A percentile compares a stretch with the other conserved stretches of the same genome.
Conservation (phyloP, 2,113 vertebrate genomes). For the Pollachius pollachius region DNA sequence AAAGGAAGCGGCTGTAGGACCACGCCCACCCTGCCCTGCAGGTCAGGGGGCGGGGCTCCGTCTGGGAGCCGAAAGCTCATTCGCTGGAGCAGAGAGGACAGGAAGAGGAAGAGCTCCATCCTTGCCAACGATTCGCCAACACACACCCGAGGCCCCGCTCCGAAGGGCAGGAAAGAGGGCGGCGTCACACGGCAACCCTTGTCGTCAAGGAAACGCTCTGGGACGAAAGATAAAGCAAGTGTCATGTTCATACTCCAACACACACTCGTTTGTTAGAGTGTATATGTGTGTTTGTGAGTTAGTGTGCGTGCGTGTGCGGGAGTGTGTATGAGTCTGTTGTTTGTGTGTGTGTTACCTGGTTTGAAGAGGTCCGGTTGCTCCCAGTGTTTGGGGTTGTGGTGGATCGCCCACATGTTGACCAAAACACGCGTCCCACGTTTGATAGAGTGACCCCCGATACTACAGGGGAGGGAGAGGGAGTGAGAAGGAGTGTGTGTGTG, state of each 20-base stretch:
- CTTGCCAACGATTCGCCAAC: slow-evolving; percentile 76
- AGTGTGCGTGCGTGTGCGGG: no score
- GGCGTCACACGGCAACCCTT: slow-evolving; percentile 55
- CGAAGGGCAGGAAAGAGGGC: slow-evolving; percentile 72
- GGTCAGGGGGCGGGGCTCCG: slow-evolving; percentile 58
- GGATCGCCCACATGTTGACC: slow-evolving; percentile 79
- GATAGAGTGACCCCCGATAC: slow-evolving; percentile 62
- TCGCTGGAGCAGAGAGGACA: slow-evolving; percentile 73
- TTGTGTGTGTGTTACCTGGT: slow-evolving; percentile 42
- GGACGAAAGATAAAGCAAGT: not conserved
- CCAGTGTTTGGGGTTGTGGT: slow-evolving; percentile 73
- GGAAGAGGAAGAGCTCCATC: slow-evolving; percentile 75
- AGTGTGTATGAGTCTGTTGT: not conserved
- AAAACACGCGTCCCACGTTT: slow-evolving; percentile 67
- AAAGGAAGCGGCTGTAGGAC: slow-evolving; percentile 72
- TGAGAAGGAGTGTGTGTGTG: not conserved
- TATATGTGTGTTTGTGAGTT: not conserved
- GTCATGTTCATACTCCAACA: not conserved
- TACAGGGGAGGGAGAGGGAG: slow-evolving; percentile 18
- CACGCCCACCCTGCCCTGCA: slow-evolving; percentile 70
- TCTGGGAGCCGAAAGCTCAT: slow-evolving; percentile 59
- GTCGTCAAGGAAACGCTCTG: slow-evolving; percentile 73
- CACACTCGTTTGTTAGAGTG: not conserved
- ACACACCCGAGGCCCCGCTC: slow-evolving; percentile 77
- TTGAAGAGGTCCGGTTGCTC: slow-evolving; percentile 63